These are phyloP conservation scores for Drosophila vallismaia DNA, from an alignment of 2,888 invertebrate species.

Conservation along the genomic window DNA sequence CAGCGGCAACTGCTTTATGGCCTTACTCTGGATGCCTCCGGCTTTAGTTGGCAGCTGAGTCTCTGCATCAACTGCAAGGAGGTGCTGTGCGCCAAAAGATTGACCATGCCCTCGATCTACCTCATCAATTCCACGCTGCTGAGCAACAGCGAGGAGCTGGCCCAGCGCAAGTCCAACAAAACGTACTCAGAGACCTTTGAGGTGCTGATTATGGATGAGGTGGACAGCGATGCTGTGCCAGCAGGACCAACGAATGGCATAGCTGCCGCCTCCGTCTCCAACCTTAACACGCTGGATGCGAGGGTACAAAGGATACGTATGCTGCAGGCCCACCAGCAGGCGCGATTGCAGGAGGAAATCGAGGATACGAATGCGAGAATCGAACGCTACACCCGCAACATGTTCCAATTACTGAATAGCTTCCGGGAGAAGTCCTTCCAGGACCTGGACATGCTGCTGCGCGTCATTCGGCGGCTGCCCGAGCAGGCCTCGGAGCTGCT, in stretches of 20 bases:
- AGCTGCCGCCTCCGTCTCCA: slow-evolving; percentile 43
- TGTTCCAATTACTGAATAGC: slow-evolving; percentile 90
- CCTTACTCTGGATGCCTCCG: slow-evolving; percentile 63
- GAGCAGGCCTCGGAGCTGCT: slow-evolving; percentile 70
- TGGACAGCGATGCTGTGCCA: slow-evolving; percentile 82
- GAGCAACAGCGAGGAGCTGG: slow-evolving; percentile 86
- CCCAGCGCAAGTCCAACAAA: slow-evolving; percentile 86
- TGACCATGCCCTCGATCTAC: slow-evolving; percentile 59
- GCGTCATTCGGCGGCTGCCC: slow-evolving; percentile 83
- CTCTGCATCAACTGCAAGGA: slow-evolving; percentile 82
- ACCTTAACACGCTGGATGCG: slow-evolving; percentile 46
- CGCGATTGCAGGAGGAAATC: slow-evolving; percentile 88
- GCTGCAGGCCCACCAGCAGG: slow-evolving; percentile 86
- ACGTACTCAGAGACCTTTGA: slow-evolving; percentile 90
- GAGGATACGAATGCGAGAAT: slow-evolving; percentile 90
- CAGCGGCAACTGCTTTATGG: slow-evolving; percentile 79
- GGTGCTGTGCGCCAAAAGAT: slow-evolving; percentile 78
- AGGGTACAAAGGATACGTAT: slow-evolving; percentile 72
- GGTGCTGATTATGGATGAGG: slow-evolving; percentile 85
- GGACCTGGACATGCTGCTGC: slow-evolving; percentile 88
- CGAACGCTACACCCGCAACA: slow-evolving; percentile 89
- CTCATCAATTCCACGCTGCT: slow-evolving; percentile 78
- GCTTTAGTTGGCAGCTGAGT: slow-evolving; percentile 77
- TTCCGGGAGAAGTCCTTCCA: slow-evolving; percentile 89
- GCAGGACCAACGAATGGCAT: slow-evolving; percentile 71